phyloP scores from a whole-genome alignment of 2,797 vertebrate genomes.

The Lagodon rhomboides region DNA sequence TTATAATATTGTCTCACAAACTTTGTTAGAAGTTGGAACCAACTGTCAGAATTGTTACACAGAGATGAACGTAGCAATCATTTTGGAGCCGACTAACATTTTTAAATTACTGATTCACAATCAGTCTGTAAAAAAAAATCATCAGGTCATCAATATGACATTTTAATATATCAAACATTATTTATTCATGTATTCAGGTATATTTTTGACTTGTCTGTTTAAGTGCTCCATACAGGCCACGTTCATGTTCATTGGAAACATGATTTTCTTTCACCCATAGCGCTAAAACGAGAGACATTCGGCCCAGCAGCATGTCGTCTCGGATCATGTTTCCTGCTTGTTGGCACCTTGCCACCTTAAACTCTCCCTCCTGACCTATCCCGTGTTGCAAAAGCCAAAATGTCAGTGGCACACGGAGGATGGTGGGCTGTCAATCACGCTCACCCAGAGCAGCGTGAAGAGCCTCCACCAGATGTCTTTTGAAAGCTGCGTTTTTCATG shows the following conservation, averaged over 20 bases:
- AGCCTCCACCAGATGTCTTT: slow-evolving; percentile 47
- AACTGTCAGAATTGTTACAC: too few species aligned
- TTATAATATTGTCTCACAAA: too few species aligned
- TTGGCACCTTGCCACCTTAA: slow-evolving; percentile 48
- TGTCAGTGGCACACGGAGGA: slow-evolving; percentile 14
- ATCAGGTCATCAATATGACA: too few species aligned
- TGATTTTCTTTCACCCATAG: slow-evolving; percentile 14
- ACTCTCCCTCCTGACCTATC: slow-evolving; percentile 37
- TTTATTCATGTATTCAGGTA: neutral
- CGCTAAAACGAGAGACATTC: slow-evolving; percentile 6
- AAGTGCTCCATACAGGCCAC: neutral
- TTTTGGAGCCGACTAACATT: too few species aligned
- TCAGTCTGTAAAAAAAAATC: too few species aligned
- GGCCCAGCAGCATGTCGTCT: slow-evolving; percentile 3
- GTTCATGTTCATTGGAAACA: neutral
- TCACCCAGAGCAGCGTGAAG: neutral
- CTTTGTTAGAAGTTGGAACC: too few species aligned
- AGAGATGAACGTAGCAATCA: too few species aligned
- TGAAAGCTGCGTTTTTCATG: slow-evolving; percentile 31
- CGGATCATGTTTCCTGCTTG: slow-evolving; percentile 44
- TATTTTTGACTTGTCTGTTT: neutral
- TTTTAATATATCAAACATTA: too few species aligned
- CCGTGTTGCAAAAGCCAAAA: slow-evolving; percentile 39
- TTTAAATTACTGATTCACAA: too few species aligned
- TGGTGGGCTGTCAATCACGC: slow-evolving; percentile 55